phyloP scores from a whole-genome alignment of 2,888 invertebrate species.

The Thymelicus acteon region DNA sequence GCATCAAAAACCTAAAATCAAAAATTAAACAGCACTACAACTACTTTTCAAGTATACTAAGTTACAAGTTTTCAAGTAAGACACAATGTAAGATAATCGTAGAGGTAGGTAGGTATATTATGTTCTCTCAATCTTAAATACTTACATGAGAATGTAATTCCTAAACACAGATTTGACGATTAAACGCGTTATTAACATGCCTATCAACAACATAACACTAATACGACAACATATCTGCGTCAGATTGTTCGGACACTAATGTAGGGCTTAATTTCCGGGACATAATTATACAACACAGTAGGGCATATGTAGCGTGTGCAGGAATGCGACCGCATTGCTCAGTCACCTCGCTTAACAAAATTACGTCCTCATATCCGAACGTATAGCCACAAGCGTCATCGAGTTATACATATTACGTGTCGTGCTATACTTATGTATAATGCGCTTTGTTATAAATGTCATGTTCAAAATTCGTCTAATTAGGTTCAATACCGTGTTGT shows the following conservation, averaged over 20 bases:
- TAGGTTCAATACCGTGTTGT: background rate
- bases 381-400: conserved; percentile 1
- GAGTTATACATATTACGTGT: background rate
- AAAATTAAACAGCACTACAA: too few species aligned
- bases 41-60: too few species aligned
- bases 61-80: too few species aligned
- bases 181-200: conserved; percentile 6
- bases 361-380: conserved; percentile 27
- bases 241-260: conserved; percentile 51
- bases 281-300: conserved; percentile 36
- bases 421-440: background rate
- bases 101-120: too few species aligned
- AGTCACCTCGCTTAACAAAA: conserved; percentile 32
- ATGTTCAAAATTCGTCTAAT: background rate
- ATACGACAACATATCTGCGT: conserved; percentile 13
- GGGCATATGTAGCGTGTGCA: conserved; percentile 38
- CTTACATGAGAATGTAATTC: too few species aligned
- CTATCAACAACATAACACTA: background rate
- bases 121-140: too few species aligned
- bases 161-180: background rate
- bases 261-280: conserved; percentile 57
- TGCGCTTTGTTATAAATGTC: background rate
- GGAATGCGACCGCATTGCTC: conserved; percentile 36
- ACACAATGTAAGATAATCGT: too few species aligned
- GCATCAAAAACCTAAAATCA: too few species aligned